Conservation (phyloP, 2,797 vertebrate genomes). For the Lagorchestes hirsutus region DNA sequence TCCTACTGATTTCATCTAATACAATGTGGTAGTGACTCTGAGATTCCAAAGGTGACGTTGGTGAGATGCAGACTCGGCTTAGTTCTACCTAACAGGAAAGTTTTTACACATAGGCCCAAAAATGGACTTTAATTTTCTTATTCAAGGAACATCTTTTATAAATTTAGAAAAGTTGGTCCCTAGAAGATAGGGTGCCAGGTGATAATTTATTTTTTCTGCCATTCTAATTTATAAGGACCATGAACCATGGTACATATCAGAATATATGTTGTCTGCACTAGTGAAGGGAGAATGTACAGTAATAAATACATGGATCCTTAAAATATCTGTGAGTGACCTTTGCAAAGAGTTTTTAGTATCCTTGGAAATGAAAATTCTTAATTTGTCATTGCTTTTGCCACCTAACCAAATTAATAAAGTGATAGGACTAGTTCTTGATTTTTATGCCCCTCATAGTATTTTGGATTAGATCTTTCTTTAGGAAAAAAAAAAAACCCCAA, state of each 20-base stretch:
- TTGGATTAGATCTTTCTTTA: not conserved
- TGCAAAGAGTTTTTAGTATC: not conserved
- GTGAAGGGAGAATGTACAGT: not conserved
- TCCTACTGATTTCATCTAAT: not conserved
- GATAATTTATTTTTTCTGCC: not conserved
- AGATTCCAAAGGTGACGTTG: not conserved
- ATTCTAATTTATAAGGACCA: not conserved
- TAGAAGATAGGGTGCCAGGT: not conserved
- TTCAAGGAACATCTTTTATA: not conserved
- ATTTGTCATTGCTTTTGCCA: not conserved
- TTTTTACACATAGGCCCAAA: not conserved
- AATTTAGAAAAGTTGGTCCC: not conserved
- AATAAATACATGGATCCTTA: not conserved
- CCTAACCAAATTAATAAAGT: constrained; percentile 36
- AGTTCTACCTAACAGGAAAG: not conserved
- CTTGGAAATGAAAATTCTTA: constrained; percentile 37
- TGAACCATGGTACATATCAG: not conserved
- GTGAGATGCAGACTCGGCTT: not conserved
- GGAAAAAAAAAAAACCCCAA: not conserved
- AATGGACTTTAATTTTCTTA: constrained; percentile 35
- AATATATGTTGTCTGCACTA: not conserved
- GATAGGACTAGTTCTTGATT: constrained; percentile 5
- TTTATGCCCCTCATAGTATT: constrained; percentile 27
- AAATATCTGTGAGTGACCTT: not conserved
- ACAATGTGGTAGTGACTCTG: not conserved